These are phyloP conservation scores for Idaea straminata DNA, from an alignment of 2,888 invertebrate species.

Conservation along the genomic window DNA sequence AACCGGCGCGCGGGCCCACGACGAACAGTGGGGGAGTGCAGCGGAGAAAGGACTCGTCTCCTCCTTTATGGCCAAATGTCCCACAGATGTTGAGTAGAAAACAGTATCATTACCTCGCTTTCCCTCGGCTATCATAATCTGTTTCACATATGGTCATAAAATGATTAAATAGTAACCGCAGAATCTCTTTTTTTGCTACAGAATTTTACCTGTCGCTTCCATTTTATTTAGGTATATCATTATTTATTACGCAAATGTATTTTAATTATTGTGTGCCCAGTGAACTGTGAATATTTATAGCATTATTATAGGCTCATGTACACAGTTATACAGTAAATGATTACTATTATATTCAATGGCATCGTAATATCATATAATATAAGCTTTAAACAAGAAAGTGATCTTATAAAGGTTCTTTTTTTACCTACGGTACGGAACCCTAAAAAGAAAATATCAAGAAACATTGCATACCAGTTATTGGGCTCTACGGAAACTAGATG, in stretches of 20 bases:
- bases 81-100: slow-evolving; percentile 27
- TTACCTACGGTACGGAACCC: too few species aligned
- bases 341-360: too few species aligned
- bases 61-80: slow-evolving; percentile 44
- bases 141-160: slow-evolving; percentile 15
- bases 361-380: too few species aligned
- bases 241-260: background rate
- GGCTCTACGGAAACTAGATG: slow-evolving; percentile 31
- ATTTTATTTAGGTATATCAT: background rate
- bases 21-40: slow-evolving; percentile 37
- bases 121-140: slow-evolving; percentile 30
- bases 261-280: too few species aligned
- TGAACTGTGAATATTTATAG: too few species aligned
- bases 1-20: slow-evolving; percentile 40
- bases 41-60: slow-evolving; percentile 64
- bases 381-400: too few species aligned
- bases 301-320: too few species aligned
- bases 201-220: background rate
- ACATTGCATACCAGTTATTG: background rate
- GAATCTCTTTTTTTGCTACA: background rate
- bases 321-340: too few species aligned
- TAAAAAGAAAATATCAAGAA: background rate
- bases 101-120: slow-evolving; percentile 26
- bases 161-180: background rate
- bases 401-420: too few species aligned